phyloP scores from a whole-genome alignment of 2,113 vertebrate species.

The Potamarius usumacintae region DNA sequence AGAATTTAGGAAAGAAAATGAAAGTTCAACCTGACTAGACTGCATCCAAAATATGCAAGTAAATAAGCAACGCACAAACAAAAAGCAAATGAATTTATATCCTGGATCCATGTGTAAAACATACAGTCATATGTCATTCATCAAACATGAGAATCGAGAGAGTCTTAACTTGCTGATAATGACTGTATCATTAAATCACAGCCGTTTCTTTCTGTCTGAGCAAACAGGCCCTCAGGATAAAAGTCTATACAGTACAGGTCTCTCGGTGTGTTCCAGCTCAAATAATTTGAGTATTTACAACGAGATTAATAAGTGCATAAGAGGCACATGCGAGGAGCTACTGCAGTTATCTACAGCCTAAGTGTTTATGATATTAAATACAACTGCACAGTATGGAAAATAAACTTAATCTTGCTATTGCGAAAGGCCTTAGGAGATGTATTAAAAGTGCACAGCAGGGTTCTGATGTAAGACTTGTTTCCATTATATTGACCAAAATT shows the following conservation, averaged over 20 bases:
- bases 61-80: not conserved
- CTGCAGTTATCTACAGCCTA: not conserved
- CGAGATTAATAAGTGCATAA: constrained; percentile 4
- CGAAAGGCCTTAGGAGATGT: not conserved
- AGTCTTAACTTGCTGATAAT: not conserved
- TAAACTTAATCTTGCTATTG: not conserved
- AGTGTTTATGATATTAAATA: not conserved
- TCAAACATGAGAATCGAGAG: not conserved
- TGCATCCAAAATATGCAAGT: not conserved
- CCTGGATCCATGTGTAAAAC: not conserved
- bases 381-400: not conserved
- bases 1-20: not conserved
- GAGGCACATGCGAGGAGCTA: not conserved
- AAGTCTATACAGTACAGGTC: not conserved
- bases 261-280: not conserved
- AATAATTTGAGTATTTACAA: constrained; percentile 7
- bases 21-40: not conserved
- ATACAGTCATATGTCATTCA: constrained; percentile 32
- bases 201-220: not conserved
- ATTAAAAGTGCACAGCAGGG: not conserved
- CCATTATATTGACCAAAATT: not conserved
- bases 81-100: not conserved
- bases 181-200: constrained; percentile 29
- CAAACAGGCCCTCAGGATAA: constrained; percentile 28
- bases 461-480: not conserved